phyloP scores from a whole-genome alignment of 2,888 invertebrate species.

The Leptothorax acervorum region DNA sequence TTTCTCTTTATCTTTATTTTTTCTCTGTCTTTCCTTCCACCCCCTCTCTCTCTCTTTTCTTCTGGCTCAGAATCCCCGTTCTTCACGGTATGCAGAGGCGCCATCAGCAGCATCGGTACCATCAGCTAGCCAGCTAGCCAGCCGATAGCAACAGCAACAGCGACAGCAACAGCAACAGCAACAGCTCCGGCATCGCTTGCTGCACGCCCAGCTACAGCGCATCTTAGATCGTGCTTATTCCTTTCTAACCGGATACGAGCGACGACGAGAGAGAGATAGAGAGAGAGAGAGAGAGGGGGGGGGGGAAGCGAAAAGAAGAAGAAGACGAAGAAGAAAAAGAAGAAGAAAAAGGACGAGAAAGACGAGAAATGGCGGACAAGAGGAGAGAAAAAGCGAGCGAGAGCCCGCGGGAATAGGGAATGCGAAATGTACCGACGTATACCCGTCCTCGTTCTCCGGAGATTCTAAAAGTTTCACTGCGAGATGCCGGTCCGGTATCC shows the following conservation, averaged over 20 bases:
- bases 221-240: constrained; percentile 52
- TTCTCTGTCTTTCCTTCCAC: constrained; percentile 8
- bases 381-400: constrained; percentile 30
- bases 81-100: constrained; percentile 35
- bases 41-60: neutral
- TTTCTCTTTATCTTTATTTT: constrained; percentile 20
- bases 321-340: neutral
- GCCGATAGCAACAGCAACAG: constrained; percentile 15
- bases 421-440: constrained; percentile 74
- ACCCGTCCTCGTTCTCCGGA: constrained; percentile 72
- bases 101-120: constrained; percentile 55
- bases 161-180: constrained; percentile 50
- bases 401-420: constrained; percentile 78
- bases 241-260: constrained; percentile 33
- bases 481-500: constrained; percentile 60
- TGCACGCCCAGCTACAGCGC: constrained; percentile 16
- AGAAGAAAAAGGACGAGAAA: constrained; percentile 16
- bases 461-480: constrained; percentile 79
- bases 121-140: constrained; percentile 60
- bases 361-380: neutral
- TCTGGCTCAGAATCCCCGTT: constrained; percentile 12
- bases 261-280: neutral
- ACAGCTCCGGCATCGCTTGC: constrained; percentile 44
- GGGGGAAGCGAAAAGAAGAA: neutral
- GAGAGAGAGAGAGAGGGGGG: too few species aligned